phyloP scores from a whole-genome alignment of 2,888 invertebrate genomes.

The Lutraria lutraria region DNA sequence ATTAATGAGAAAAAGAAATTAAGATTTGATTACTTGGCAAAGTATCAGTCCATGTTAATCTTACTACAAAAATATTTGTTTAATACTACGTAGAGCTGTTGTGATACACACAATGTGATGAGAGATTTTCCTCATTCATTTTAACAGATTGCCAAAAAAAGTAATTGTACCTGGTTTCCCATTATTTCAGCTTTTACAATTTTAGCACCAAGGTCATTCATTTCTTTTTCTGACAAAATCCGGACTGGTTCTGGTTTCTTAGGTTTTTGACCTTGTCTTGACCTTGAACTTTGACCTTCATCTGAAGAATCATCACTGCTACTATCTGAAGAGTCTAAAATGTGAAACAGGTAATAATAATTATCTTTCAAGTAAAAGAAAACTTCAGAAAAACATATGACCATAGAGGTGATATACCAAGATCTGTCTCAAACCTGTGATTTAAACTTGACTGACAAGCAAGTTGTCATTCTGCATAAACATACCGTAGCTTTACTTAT shows the following conservation, averaged over 20 bases:
- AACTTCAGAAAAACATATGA: not conserved
- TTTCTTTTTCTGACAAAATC: constrained; percentile 88
- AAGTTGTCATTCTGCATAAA: too few relatives aligned
- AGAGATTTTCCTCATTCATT: too few relatives aligned
- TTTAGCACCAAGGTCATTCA: constrained; percentile 96
- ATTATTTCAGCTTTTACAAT: constrained; percentile 97
- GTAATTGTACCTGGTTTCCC: constrained; percentile 90
- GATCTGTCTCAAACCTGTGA: too few relatives aligned
- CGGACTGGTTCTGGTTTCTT: constrained; percentile 55
- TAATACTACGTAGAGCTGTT: too few relatives aligned
- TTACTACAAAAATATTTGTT: too few relatives aligned
- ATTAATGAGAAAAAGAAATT: not conserved
- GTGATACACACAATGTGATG: too few relatives aligned
- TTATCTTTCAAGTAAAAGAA: not conserved
- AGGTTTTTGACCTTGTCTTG: constrained; percentile 37
- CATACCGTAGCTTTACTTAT: too few relatives aligned
- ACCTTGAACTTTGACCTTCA: constrained; percentile 58
- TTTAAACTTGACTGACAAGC: too few relatives aligned
- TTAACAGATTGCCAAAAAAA: too few relatives aligned
- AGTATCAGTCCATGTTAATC: too few relatives aligned
- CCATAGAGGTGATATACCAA: too few relatives aligned
- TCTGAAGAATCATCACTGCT: constrained; percentile 50
- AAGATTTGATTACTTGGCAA: too few relatives aligned
- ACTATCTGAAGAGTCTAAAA: constrained; percentile 63
- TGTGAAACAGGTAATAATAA: not conserved